These are phyloP conservation scores for Cybosia mesomella DNA, from an alignment of 2,888 invertebrate species.

Conservation along the genomic window DNA sequence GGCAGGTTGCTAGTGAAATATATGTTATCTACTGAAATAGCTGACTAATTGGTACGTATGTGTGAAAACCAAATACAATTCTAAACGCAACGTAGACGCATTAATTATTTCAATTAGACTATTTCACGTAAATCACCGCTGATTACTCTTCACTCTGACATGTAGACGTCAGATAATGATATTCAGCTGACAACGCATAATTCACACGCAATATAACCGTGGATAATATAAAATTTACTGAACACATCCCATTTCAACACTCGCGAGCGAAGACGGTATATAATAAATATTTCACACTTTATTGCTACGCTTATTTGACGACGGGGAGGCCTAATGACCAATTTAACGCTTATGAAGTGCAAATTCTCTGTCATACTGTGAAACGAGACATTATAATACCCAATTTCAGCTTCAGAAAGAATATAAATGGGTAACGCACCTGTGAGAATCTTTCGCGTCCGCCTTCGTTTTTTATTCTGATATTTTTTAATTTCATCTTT, in stretches of 20 bases:
- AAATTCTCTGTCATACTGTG: slow-evolving; percentile 82
- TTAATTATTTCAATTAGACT: slow-evolving; percentile 19
- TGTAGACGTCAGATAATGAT: slow-evolving; percentile 39
- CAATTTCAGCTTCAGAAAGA: slow-evolving; percentile 81
- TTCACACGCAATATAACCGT: slow-evolving; percentile 43
- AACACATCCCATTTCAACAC: slow-evolving; percentile 44
- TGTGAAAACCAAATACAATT: neutral
- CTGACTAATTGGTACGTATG: too few species aligned
- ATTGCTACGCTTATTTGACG: slow-evolving; percentile 74
- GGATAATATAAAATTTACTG: slow-evolving; percentile 50
- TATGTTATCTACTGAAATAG: neutral
- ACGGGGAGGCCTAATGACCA: slow-evolving; percentile 78
- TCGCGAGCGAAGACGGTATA: slow-evolving; percentile 59
- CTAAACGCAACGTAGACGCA: neutral
- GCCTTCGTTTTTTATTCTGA: slow-evolving; percentile 41
- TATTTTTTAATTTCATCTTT: slow-evolving; percentile 46
- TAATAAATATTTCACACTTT: slow-evolving; percentile 79
- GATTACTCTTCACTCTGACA: slow-evolving; percentile 38
- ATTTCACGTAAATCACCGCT: slow-evolving; percentile 36
- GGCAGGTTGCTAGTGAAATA: neutral
- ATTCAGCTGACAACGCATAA: slow-evolving; percentile 45
- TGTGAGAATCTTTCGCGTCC: slow-evolving; percentile 52
- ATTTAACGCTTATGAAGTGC: slow-evolving; percentile 85
- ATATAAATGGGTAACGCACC: slow-evolving; percentile 77
- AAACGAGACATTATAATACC: slow-evolving; percentile 82